phyloP scores from a whole-genome alignment of 2,113 vertebrate species.

The Catagonus wagneri region DNA sequence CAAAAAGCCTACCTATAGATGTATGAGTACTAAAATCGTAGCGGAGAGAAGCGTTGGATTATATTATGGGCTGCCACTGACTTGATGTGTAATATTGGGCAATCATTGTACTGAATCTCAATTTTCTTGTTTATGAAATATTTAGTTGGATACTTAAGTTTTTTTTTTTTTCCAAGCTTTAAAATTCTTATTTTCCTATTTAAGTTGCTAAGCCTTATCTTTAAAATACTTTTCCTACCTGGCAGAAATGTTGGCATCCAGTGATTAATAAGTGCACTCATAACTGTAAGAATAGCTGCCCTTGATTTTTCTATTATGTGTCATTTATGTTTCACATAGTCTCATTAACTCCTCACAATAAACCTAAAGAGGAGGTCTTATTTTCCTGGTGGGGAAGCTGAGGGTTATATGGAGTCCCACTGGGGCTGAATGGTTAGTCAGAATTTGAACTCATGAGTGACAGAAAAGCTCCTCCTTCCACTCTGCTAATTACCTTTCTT shows the following conservation, averaged over 20 bases:
- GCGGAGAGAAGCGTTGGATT: not conserved
- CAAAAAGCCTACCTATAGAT: not conserved
- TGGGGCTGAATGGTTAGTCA: not conserved
- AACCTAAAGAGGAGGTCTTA: not conserved
- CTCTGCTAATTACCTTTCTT: not conserved
- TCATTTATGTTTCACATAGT: not conserved
- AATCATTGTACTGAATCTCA: not conserved
- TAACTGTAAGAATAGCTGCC: not conserved
- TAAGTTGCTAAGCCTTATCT: not conserved
- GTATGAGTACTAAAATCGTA: not conserved
- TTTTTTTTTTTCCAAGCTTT: not conserved
- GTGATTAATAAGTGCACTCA: not conserved
- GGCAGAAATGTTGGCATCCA: not conserved
- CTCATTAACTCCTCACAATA: not conserved
- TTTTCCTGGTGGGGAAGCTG: conserved; percentile 13
- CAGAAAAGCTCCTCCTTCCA: not conserved
- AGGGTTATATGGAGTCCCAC: not conserved
- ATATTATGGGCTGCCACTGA: not conserved
- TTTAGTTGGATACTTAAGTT: not conserved
- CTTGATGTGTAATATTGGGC: not conserved
- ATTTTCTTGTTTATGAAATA: not conserved
- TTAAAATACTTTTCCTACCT: not conserved
- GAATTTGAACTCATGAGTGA: not conserved
- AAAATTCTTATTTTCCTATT: not conserved
- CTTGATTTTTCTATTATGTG: not conserved